Percentiles rank a stretch among this genome's conserved stretches.
phyloP scores from a whole-genome alignment of 1,140 invertebrate species.

The Lysiphlebus fabarum region DNA sequence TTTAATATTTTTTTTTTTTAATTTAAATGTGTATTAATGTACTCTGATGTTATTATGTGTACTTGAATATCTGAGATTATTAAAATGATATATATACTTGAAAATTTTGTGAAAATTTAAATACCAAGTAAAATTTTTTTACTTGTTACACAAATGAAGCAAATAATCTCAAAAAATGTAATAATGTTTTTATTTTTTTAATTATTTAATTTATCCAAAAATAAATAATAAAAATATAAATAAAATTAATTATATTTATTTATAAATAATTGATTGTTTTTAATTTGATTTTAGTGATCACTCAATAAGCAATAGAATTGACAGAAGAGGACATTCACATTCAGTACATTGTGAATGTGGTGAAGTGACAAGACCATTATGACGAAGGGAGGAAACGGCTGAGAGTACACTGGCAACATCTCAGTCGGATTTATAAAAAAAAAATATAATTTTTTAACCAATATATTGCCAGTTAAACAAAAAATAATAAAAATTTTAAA shows the following conservation, averaged over 20 bases:
- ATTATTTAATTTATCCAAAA: not conserved
- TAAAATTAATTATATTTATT: not conserved
- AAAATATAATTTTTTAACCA: not conserved
- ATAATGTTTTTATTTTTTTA: no score
- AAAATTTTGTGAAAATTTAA: no score
- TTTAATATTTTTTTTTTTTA: no score
- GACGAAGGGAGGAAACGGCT: conserved; percentile 64
- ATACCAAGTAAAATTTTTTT: no score
- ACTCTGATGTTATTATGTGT: no score
- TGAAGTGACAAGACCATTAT: conserved; percentile 60
- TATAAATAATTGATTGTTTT: conserved; percentile 20
- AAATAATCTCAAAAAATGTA: no score
- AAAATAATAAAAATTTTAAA: no score
- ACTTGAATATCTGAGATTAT: no score
- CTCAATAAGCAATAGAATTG: conserved; percentile 63
- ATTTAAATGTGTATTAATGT: no score
- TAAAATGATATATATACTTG: no score
- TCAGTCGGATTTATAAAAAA: conserved; percentile 49
- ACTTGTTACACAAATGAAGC: no score
- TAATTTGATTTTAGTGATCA: conserved; percentile 58
- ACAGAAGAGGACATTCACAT: conserved; percentile 57
- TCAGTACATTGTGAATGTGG: conserved; percentile 55
- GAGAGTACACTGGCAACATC: conserved; percentile 61
- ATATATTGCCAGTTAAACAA: no score
- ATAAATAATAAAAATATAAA: not conserved